Base-by-base conservation (phyloP, 2,797 vertebrate genomes). In the Pygocentrus nattereri region DNA sequence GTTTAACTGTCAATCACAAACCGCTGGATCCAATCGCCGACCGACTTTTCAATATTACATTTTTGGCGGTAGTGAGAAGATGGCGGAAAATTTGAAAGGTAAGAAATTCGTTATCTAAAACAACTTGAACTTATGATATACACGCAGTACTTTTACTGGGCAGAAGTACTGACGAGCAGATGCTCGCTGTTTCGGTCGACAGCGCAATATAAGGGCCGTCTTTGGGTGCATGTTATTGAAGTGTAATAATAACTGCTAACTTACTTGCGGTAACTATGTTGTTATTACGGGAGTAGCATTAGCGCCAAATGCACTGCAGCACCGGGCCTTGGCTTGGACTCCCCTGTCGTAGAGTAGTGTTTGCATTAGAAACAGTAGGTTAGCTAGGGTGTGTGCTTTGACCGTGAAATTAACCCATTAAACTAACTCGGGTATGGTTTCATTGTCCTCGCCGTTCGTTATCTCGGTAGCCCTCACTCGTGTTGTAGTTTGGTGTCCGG, bases 11-110 rank as follows among this genome's bases (percentile, higher is more conserved):
- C 88, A n/a, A 19, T 86, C 82, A 76, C 19, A 47, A 27, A 1
- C 21, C 5, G 19, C 12, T 7, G 10, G 47, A 49, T 38, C 87
- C 88, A 90, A 87, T 87, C 82, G 69, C 4, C 23, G 72, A 23
- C 49, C 23, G 64, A 41, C 12, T 10, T 74, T 84, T 80, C 70
- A 74, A 74, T 23, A 49, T 34, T 71, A 76, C 76, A 82, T 31
- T 87, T 90, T 89, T 90, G 90, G 88, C 90, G 88, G 88, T 70
- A 81, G 69, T 73, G 74, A 71, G 82, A 89, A 87, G 77, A 90
- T 90, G 90, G 90, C 88, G 88, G 87, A 90, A 87, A 82, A 87
- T 89, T 90, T 89, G 84, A 90, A 90, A 85, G 88, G 90, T 90
- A 84, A 50, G 81, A 19, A 76, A 82, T 70, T 72, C 54, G 11